Percentiles rank a stretch among this genome's conserved stretches.
phyloP scores from a whole-genome alignment of 2,797 vertebrate species.

The Pitangus sulphuratus region DNA sequence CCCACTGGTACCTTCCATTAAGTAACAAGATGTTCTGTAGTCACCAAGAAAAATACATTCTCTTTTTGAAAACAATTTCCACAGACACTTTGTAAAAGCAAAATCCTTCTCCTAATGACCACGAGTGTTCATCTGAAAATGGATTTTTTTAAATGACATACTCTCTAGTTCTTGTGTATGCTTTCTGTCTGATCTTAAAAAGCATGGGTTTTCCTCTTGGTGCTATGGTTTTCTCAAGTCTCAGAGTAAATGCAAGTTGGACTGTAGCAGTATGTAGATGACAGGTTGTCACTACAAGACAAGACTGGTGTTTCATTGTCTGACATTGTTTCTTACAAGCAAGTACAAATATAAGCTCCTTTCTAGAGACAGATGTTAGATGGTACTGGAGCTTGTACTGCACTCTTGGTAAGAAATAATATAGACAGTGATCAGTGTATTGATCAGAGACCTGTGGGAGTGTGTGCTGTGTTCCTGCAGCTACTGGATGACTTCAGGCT shows the following conservation, averaged over 20 bases:
- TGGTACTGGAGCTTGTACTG: background rate
- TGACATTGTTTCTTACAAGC: background rate
- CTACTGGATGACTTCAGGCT: background rate
- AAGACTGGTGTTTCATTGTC: background rate
- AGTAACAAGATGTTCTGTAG: background rate
- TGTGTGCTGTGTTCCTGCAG: background rate
- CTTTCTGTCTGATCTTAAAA: background rate
- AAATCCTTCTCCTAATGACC: background rate
- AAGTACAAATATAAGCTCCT: fast-evolving
- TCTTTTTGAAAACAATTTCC: background rate
- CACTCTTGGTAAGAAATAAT: background rate
- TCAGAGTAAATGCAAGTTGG: background rate
- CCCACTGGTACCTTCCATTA: background rate
- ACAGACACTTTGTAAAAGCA: background rate
- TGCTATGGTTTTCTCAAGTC: background rate
- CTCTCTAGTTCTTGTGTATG: background rate
- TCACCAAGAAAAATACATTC: background rate
- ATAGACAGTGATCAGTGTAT: background rate
- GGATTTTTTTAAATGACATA: background rate
- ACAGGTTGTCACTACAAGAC: background rate
- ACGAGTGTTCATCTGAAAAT: background rate
- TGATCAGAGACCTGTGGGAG: background rate
- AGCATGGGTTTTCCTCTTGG: background rate
- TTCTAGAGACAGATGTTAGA: background rate
- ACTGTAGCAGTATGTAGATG: background rate